Conservation (phyloP, 2,797 vertebrate genomes). For the Cynodonichthys magdalenae region DNA sequence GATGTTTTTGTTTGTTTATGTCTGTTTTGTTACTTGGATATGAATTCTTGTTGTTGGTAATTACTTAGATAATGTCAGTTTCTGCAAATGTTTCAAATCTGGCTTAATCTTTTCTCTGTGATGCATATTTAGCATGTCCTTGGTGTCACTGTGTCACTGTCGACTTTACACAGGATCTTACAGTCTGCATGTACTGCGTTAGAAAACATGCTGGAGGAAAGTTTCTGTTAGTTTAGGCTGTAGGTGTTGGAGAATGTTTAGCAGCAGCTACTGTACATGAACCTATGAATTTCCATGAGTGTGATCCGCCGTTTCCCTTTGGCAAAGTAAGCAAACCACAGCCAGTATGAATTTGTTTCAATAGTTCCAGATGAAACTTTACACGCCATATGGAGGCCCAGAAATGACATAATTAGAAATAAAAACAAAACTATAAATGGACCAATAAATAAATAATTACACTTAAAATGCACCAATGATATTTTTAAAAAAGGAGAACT, state of each 20-base stretch:
- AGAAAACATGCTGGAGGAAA: constrained; percentile 14
- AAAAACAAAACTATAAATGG: too few relatives aligned
- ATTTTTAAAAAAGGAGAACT: too few relatives aligned
- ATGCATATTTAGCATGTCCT: constrained; percentile 15
- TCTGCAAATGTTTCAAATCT: constrained; percentile 30
- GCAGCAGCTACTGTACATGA: constrained; percentile 4
- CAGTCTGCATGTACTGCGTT: constrained; percentile 11
- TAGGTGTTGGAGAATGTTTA: constrained; percentile 36
- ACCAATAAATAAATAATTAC: too few relatives aligned
- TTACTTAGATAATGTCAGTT: constrained; percentile 33
- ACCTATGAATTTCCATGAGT: constrained; percentile 43
- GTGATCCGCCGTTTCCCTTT: constrained; percentile 30
- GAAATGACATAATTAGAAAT: too few relatives aligned
- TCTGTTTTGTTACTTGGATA: constrained; percentile 10
- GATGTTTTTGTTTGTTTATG: constrained; percentile 33
- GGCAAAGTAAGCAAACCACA: constrained; percentile 43
- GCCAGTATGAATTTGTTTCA: constrained; percentile 3
- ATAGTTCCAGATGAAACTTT: constrained; percentile 21
- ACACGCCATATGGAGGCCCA: neutral
- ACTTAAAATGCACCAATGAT: too few relatives aligned
- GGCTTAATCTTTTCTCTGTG: constrained; percentile 19
- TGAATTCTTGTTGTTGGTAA: constrained; percentile 9
- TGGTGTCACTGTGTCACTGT: constrained; percentile 23
- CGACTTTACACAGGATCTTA: constrained; percentile 11
- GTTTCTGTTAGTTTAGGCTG: constrained; percentile 18